phyloP scores from a whole-genome alignment of 2,113 vertebrate genomes.

The Poeciliopsis turrubarensis region DNA sequence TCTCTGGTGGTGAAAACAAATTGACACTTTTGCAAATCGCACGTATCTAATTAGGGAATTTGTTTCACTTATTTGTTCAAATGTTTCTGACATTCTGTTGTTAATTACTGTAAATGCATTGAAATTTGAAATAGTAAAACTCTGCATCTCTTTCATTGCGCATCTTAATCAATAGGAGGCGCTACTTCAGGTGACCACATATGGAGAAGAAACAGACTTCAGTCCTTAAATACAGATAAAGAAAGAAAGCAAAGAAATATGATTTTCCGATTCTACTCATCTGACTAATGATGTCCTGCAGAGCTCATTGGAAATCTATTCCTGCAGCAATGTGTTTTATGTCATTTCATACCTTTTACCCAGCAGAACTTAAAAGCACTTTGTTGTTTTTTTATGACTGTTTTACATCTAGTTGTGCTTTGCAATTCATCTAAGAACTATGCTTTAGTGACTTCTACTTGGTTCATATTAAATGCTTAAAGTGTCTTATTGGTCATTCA shows the following conservation, averaged over 20 bases:
- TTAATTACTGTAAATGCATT: background rate
- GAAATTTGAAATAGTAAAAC: background rate
- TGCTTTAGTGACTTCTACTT: background rate
- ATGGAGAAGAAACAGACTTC: background rate
- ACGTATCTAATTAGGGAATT: background rate
- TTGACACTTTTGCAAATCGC: too few relatives aligned
- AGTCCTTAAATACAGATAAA: background rate
- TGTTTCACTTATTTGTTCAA: background rate
- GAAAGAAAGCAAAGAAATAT: background rate
- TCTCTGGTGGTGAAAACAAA: background rate
- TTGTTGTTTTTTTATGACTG: too few relatives aligned
- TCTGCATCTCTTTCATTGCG: too few relatives aligned
- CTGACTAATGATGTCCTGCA: background rate
- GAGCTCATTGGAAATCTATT: slow-evolving; percentile 10
- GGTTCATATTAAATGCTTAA: background rate
- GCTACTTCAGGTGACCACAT: slow-evolving; percentile 5
- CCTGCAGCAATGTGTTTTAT: background rate
- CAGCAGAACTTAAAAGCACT: background rate
- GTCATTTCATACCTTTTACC: background rate
- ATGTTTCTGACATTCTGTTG: background rate
- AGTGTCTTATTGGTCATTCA: background rate
- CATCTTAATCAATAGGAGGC: slow-evolving; percentile 3
- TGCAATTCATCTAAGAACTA: background rate
- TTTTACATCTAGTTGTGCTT: background rate
- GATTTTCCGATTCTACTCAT: background rate